Conservation (phyloP, 2,888 invertebrate genomes). For the Agrotis exclamationis region DNA sequence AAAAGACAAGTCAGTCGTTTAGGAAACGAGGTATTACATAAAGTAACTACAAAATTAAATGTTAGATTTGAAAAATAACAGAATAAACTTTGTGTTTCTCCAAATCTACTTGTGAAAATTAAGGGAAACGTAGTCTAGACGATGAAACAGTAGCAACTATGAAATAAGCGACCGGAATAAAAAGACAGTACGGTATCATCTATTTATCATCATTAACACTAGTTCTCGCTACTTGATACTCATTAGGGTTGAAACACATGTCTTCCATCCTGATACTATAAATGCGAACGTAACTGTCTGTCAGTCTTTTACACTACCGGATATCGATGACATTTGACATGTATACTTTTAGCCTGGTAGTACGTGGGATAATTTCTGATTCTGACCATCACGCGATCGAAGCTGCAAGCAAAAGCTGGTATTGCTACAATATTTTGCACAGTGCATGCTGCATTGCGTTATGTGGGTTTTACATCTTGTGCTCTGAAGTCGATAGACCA, state of each 20-base stretch:
- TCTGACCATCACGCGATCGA: neutral
- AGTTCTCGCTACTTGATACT: slow-evolving; percentile 53
- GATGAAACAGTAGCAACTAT: slow-evolving; percentile 49
- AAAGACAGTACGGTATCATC: slow-evolving; percentile 61
- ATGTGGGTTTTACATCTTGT: too few species aligned
- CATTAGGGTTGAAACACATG: slow-evolving; percentile 53
- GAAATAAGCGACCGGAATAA: slow-evolving; percentile 60
- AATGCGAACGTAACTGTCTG: neutral
- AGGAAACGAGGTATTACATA: neutral
- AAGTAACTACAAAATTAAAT: neutral
- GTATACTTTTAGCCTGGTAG: neutral
- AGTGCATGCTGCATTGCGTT: slow-evolving; percentile 19
- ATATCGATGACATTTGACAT: neutral
- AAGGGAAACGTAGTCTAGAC: slow-evolving; percentile 32
- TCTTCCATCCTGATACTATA: neutral
- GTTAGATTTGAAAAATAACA: neutral
- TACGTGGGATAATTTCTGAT: neutral
- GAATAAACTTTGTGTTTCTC: neutral
- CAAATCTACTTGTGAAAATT: neutral
- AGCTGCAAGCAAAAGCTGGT: neutral
- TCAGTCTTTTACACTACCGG: neutral
- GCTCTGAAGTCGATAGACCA: neutral
- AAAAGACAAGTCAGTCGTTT: neutral
- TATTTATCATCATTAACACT: slow-evolving; percentile 73
- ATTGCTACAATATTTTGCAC: neutral